Base-by-base conservation (phyloP, 2,888 invertebrate species). In the Zaprionus bogoriensis region DNA sequence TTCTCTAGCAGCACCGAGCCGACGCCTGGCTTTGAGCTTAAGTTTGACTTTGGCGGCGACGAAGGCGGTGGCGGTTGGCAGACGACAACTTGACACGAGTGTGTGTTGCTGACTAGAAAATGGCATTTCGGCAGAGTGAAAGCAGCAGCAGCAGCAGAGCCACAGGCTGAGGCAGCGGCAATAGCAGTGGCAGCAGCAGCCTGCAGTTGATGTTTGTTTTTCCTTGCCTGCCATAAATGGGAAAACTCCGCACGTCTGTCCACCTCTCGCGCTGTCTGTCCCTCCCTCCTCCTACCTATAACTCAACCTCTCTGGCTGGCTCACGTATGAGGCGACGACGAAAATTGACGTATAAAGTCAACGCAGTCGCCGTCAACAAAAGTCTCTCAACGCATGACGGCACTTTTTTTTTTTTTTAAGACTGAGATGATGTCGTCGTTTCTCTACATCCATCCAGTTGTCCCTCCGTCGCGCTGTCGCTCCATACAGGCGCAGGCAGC, bases 261-360 rank as follows among this genome's bases (percentile, higher is more conserved):
- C 20, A 3, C n/a, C 17, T 10, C 3, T 42, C n/a, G n/a, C n/a
- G n/a, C n/a, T n/a, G n/a, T n/a, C n/a, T n/a, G n/a, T n/a, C n/a
- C n/a, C n/a, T n/a, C n/a, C n/a, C 28, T 7, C 4, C 30, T 30
- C 12, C 3, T 27, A 14, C 14, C 17, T 25, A n/a, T n/a, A n/a
- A n/a, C 20, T 51, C 20, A 12, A 20, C n/a, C n/a, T n/a, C n/a
- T 28, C 4, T 25, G 25, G 4, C 4, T 25, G 25, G 38, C 25
- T 20, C 25, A 27, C 12, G 45, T 42, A 46, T 61, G 72, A 66
- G 30, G 12, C 55, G 50, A 53, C 51, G 57, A 52, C 47, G 66
- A 67, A 80, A 80, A 86, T 80, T 80, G 87, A 86, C 84, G 84
- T 87, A 86, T 76, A 86, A 86, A 80, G 80, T 86, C 80, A 76